phyloP scores from a whole-genome alignment of 2,113 vertebrate species.

The Merops nubicus region DNA sequence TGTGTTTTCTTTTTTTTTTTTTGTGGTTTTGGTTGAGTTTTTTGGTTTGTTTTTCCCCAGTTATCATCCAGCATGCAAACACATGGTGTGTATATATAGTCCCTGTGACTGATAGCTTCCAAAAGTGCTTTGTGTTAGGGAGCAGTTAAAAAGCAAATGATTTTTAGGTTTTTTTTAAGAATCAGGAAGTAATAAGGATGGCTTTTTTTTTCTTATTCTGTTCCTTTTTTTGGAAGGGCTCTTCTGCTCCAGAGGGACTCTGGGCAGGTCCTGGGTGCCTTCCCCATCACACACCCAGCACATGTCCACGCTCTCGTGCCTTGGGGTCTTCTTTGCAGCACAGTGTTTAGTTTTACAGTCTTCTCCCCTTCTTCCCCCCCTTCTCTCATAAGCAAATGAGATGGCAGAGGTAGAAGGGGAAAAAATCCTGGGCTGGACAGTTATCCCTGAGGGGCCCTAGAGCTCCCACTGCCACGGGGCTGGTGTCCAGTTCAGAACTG shows the following conservation, averaged over 20 bases:
- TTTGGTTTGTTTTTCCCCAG: neutral
- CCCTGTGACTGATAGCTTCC: neutral
- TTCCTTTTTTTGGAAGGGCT: neutral
- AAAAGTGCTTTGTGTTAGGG: neutral
- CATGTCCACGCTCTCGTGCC: neutral
- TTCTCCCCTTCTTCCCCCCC: neutral
- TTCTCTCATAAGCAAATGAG: neutral
- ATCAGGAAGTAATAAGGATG: neutral
- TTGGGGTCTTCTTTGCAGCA: neutral
- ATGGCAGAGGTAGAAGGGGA: neutral
- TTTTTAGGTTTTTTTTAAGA: neutral
- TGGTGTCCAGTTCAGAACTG: neutral
- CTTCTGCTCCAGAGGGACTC: neutral
- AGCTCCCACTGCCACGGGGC: fast-evolving
- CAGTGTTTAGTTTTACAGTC: neutral
- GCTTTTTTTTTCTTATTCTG: neutral
- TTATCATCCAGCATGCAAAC: neutral
- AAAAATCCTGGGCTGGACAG: neutral
- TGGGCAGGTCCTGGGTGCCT: neutral
- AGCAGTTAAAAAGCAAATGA: neutral
- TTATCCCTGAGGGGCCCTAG: neutral
- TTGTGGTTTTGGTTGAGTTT: neutral
- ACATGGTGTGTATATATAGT: neutral
- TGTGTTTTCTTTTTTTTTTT: neutral
- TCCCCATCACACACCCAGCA: neutral